These are phyloP conservation scores for Cephalopterus ornatus DNA, from an alignment of 2,113 vertebrate species.

Conservation along the genomic window DNA sequence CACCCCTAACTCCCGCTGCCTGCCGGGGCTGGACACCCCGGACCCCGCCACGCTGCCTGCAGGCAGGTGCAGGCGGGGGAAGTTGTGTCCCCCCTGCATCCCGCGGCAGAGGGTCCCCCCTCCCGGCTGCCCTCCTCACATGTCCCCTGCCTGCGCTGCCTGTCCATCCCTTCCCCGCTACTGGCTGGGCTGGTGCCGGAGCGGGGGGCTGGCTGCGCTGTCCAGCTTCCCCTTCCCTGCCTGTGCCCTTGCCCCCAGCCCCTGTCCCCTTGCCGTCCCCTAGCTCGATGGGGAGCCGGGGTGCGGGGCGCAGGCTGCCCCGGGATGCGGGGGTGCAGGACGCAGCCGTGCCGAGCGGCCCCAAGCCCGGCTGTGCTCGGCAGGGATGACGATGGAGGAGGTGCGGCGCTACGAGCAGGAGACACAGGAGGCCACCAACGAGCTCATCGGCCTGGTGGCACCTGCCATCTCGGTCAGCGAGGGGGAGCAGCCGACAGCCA, in stretches of 20 bases:
- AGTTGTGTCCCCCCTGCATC: not conserved
- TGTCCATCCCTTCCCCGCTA: not conserved
- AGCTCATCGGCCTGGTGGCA: conserved; percentile 68
- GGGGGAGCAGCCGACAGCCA: conserved; percentile 14
- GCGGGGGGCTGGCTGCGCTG: not conserved
- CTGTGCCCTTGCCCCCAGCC: not conserved
- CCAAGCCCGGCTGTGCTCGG: conserved; percentile 16
- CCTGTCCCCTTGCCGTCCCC: not conserved
- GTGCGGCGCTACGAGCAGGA: conserved; percentile 73
- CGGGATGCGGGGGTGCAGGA: not conserved
- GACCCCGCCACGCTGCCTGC: not conserved
- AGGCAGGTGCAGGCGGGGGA: not conserved
- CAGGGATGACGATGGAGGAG: conserved; percentile 78
- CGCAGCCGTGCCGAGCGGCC: not conserved
- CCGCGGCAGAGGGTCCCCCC: not conserved
- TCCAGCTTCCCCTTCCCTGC: not conserved
- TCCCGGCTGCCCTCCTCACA: not conserved
- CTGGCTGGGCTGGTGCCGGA: not conserved
- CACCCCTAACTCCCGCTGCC: conserved; percentile 30
- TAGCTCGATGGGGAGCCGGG: not conserved
- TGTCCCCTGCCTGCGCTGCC: not conserved
- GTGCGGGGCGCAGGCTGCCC: not conserved
- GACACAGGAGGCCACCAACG: conserved; percentile 76
- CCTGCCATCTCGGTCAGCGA: conserved; percentile 67
- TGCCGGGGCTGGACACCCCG: not conserved